Evolutionary conservation across 2,888 invertebrate genomes (phyloP).

Genomic region (Notodonta dromedarius): DNA sequence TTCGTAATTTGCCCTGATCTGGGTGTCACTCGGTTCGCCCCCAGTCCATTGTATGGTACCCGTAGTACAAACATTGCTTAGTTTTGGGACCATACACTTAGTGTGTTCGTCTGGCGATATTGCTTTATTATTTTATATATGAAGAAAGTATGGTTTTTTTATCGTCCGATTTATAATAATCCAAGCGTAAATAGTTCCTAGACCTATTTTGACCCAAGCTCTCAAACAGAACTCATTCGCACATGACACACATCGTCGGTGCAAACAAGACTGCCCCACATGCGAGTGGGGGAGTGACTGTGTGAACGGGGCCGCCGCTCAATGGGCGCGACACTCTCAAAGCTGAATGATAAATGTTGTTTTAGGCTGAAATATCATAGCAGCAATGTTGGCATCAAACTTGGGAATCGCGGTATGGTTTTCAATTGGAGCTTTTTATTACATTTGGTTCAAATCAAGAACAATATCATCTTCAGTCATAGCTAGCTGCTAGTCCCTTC

Average conservation of each 20-base stretch:
- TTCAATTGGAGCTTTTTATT: background rate
- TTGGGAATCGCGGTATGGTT: background rate
- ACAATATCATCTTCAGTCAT: no score
- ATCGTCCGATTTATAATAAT: no score
- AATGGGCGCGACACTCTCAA: constrained; percentile 3
- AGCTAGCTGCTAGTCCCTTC: no score
- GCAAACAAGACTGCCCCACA: constrained; percentile 6
- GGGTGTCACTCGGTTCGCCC: no score
- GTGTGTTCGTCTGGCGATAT: no score
- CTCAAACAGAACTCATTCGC: constrained; percentile 1
- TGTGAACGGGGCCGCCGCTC: constrained; percentile 1
- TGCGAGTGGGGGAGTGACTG: background rate
- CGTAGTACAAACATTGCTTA: no score
- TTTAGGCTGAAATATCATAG: constrained; percentile 6
- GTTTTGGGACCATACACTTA: no score
- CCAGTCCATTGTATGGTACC: no score
- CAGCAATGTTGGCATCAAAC: background rate
- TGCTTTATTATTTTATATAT: no score
- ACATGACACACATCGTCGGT: constrained; percentile 2
- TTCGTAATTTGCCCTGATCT: no score
- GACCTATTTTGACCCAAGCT: background rate
- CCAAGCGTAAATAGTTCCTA: no score
- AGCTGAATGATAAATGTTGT: constrained; percentile 10
- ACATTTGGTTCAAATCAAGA: background rate
- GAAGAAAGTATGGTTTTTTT: no score